Evolutionary conservation across 53 echinoderm and acorn worm species (phyloP).

Genomic region (Echinometra lucunter): DNA sequence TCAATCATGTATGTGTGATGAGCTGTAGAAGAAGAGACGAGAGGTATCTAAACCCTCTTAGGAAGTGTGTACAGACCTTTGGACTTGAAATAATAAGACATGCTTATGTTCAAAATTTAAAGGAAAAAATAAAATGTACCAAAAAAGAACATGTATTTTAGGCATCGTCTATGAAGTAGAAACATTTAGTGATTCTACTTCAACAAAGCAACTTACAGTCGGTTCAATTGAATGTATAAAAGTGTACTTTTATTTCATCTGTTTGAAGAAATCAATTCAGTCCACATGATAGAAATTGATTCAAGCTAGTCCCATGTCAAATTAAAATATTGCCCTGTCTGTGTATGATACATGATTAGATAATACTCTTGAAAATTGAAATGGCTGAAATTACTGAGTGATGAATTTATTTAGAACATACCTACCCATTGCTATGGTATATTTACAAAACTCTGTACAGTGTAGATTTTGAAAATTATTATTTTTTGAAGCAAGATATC

Average conservation of each 20-base stretch:
- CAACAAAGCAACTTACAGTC: background rate
- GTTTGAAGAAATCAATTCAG: background rate
- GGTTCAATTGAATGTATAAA: background rate
- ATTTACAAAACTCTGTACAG: background rate
- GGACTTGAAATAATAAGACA: background rate
- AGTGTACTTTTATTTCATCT: background rate
- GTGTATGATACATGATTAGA: background rate
- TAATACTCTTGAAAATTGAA: background rate
- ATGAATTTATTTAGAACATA: background rate
- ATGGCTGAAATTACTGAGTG: slow-evolving; percentile 19
- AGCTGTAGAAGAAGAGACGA: no score
- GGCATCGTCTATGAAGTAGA: background rate
- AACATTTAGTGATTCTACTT: background rate
- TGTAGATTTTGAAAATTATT: background rate
- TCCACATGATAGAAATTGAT: background rate
- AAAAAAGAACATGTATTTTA: background rate
- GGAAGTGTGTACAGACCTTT: no score
- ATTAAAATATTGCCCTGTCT: background rate
- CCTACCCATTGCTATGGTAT: background rate
- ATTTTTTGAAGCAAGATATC: background rate
- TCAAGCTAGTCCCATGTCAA: background rate
- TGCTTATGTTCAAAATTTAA: background rate
- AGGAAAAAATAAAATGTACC: no score
- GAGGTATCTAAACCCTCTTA: background rate
- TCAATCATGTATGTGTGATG: no score